Conservation (phyloP, 2,888 invertebrate species). For the Nineta flava region DNA sequence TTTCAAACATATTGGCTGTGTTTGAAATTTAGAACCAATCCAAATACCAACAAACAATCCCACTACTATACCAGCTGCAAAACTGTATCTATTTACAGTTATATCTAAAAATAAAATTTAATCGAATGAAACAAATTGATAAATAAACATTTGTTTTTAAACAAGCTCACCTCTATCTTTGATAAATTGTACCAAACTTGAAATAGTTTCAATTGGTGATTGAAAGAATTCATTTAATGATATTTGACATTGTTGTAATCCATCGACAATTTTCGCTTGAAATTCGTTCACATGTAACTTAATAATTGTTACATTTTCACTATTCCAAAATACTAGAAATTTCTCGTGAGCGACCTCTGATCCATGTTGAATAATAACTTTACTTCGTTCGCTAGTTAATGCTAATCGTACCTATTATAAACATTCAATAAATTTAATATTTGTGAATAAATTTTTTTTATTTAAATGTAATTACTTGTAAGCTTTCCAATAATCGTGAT, state of each 20-base stretch:
- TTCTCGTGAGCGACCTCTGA: conserved; percentile 13
- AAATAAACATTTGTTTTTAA: neutral
- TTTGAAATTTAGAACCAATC: conserved; percentile 20
- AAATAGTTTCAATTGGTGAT: neutral
- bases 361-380: conserved; percentile 12
- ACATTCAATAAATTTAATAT: neutral
- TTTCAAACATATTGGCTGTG: conserved; percentile 16
- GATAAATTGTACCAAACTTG: neutral
- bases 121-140: neutral
- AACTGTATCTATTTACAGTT: conserved; percentile 21
- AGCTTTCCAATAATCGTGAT: conserved; percentile 10
- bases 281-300: neutral
- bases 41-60: conserved; percentile 24
- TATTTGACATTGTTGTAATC: neutral
- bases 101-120: conserved; percentile 17
- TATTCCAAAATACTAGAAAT: conserved; percentile 12
- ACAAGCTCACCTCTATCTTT: neutral
- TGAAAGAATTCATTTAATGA: neutral
- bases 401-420: conserved; percentile 13
- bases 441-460: neutral
- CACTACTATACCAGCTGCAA: conserved; percentile 23
- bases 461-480: conserved; percentile 9
- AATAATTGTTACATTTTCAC: conserved; percentile 8
- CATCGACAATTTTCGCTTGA: neutral
- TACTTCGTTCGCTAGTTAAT: conserved; percentile 14